Conservation (phyloP, 2,888 invertebrate genomes). For the Stenolophus ochropezus region DNA sequence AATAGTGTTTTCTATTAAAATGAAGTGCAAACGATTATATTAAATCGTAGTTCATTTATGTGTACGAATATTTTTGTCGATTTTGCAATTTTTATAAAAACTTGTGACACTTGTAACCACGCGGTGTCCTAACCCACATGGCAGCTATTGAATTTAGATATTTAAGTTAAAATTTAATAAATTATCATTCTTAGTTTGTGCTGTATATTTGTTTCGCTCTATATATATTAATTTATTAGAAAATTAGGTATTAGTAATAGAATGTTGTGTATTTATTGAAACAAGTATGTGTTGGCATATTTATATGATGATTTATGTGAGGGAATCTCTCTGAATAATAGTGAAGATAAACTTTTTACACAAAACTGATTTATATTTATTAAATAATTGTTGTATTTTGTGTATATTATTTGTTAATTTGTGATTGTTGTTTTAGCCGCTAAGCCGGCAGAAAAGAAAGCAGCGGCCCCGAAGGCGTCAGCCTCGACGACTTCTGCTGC, state of each 20-base stretch:
- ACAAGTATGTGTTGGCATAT: conserved; percentile 1
- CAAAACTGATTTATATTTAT: conserved; percentile 63
- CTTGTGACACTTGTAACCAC: conserved; percentile 64
- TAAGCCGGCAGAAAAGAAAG: conserved; percentile 76
- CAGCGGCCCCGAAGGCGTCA: conserved; percentile 71
- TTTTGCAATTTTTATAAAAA: conserved; percentile 50
- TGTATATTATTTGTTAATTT: neutral
- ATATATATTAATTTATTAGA: conserved; percentile 35
- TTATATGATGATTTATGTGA: conserved; percentile 73
- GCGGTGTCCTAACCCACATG: conserved; percentile 63
- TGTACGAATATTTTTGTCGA: conserved; percentile 10
- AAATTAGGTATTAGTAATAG: neutral
- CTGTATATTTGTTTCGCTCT: conserved; percentile 61
- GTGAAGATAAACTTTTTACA: conserved; percentile 66
- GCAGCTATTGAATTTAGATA: conserved; percentile 10
- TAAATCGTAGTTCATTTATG: conserved; percentile 6
- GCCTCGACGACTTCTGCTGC: conserved; percentile 72
- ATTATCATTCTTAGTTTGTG: neutral
- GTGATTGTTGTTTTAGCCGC: conserved; percentile 72
- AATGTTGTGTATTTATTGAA: neutral
- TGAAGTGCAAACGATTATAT: neutral
- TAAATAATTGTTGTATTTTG: conserved; percentile 2
- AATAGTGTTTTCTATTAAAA: conserved; percentile 64
- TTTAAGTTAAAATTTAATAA: neutral
- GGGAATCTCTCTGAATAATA: conserved; percentile 77